Conservation (phyloP, 2,113 vertebrate species). For the Tragulus kanchil region DNA sequence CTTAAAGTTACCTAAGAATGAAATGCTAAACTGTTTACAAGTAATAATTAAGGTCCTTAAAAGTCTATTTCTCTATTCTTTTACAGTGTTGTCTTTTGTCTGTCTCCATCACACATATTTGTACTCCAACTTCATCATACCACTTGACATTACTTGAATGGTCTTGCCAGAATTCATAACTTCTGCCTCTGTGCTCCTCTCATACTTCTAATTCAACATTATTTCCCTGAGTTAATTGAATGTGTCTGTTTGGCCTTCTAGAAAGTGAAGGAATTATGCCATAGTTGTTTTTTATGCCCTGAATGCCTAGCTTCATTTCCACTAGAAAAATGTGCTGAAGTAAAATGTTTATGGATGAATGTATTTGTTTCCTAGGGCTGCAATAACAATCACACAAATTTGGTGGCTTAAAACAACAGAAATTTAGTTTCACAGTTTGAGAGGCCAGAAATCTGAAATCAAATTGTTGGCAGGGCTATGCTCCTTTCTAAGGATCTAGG, state of each 20-base stretch:
- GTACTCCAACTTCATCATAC: not conserved
- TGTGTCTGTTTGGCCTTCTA: not conserved
- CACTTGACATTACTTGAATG: constrained; percentile 9
- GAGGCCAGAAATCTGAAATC: not conserved
- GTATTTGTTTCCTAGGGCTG: not conserved
- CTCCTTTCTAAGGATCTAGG: not conserved
- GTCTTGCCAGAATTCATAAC: not conserved
- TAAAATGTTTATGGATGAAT: not conserved
- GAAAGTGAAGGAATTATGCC: constrained; percentile 18
- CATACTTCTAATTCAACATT: not conserved
- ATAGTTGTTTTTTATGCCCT: not conserved
- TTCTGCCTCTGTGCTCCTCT: not conserved
- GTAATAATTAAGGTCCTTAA: not conserved
- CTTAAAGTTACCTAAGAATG: not conserved
- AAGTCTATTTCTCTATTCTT: not conserved
- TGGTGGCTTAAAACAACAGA: not conserved
- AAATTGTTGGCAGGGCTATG: not conserved
- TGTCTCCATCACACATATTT: not conserved
- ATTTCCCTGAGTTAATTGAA: constrained; percentile 4
- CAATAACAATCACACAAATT: constrained; percentile 21
- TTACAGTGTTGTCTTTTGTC: not conserved
- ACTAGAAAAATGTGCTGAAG: constrained; percentile 11
- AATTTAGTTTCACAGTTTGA: not conserved
- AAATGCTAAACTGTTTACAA: constrained; percentile 41
- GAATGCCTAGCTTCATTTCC: constrained; percentile 14